Evolutionary conservation across 2,888 invertebrate genomes (phyloP).

Genomic region (Mamestra brassicae): DNA sequence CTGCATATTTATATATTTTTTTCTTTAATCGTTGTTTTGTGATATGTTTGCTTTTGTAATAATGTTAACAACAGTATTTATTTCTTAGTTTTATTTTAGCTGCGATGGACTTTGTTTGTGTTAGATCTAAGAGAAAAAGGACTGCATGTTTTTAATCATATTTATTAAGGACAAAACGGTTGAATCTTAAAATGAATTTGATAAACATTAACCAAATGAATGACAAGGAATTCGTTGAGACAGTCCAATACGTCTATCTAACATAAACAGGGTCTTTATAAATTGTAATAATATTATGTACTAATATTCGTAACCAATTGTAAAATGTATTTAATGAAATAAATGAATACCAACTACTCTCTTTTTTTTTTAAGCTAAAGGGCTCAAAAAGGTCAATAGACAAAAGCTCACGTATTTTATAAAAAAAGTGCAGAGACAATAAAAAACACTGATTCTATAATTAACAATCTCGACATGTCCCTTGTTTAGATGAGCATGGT

Average conservation of each 20-base stretch:
- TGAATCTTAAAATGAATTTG: background rate
- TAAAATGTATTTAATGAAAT: constrained; percentile 76
- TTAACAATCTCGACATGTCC: background rate
- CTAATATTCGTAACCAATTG: constrained; percentile 75
- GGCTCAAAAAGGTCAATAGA: background rate
- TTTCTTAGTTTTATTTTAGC: constrained; percentile 58
- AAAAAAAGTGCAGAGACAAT: background rate
- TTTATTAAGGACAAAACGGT: background rate
- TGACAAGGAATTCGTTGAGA: constrained; percentile 14
- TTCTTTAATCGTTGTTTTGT: constrained; percentile 61
- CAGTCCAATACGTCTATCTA: constrained; percentile 56
- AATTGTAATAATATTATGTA: constrained; percentile 61
- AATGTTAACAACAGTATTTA: constrained; percentile 64
- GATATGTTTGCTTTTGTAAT: constrained; percentile 66
- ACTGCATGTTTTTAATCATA: constrained; percentile 19
- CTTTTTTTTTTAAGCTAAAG: constrained; percentile 2
- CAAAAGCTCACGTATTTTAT: background rate
- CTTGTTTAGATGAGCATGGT: background rate
- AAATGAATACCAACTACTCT: constrained; percentile 62
- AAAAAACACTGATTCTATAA: background rate
- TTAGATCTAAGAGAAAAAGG: constrained; percentile 44
- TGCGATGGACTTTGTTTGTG: constrained; percentile 59
- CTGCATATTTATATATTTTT: constrained; percentile 52
- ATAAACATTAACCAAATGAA: constrained; percentile 2
- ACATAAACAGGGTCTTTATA: constrained; percentile 58